A percentile compares a stretch with the other conserved stretches of the same genome.
phyloP scores from a whole-genome alignment of 2,797 vertebrate species.

The Poecilia wingei region DNA sequence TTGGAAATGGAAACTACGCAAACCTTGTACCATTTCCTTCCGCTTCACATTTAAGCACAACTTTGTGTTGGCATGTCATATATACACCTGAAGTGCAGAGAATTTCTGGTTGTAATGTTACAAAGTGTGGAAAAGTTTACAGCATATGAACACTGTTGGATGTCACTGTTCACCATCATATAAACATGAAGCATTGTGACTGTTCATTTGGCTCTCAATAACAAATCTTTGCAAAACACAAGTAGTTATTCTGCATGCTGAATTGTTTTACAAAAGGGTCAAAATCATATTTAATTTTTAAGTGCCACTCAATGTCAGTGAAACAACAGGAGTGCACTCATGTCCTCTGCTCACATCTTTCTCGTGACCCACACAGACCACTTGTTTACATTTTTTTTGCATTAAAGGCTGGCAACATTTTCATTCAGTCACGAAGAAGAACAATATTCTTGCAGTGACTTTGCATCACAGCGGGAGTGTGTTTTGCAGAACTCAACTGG shows the following conservation, averaged over 20 bases:
- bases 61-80: neutral
- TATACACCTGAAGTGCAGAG: neutral
- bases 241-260: constrained; percentile 11
- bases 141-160: neutral
- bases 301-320: neutral
- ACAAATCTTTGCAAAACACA: neutral
- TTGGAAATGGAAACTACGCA: neutral
- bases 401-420: constrained; percentile 25
- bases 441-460: constrained; percentile 41
- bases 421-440: constrained; percentile 44
- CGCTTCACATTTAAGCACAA: neutral
- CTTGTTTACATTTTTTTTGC: constrained; percentile 25
- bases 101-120: neutral
- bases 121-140: neutral
- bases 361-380: constrained; percentile 37
- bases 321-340: constrained; percentile 11
- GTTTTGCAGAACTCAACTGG: constrained; percentile 62
- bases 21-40: neutral
- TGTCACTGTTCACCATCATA: neutral
- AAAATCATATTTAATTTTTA: constrained; percentile 19
- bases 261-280: constrained; percentile 8
- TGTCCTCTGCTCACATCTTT: constrained; percentile 30
- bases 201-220: neutral
- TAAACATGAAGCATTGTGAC: neutral
- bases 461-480: constrained; percentile 50